Percentiles rank a stretch among this genome's conserved stretches.
These are phyloP conservation scores for Hyla sarda DNA, from an alignment of 2,113 vertebrate genomes.

Conservation along the genomic window DNA sequence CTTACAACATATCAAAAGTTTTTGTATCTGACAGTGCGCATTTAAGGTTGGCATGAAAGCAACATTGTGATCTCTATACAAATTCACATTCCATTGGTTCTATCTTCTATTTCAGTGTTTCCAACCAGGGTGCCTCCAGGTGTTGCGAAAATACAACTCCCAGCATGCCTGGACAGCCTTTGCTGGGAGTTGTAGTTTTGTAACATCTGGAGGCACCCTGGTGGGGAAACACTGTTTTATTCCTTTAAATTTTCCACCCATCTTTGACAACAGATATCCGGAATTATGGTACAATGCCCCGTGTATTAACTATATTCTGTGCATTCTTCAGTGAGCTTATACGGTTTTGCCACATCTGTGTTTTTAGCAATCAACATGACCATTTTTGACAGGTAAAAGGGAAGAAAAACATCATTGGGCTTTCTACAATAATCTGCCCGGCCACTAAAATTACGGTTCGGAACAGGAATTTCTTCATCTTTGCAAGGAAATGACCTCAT, in stretches of 20 bases:
- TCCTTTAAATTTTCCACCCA: not conserved
- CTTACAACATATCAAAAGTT: too few species aligned
- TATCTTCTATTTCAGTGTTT: too few species aligned
- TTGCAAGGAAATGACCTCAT: slow-evolving; percentile 48
- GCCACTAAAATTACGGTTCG: slow-evolving; percentile 7
- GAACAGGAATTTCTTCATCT: not conserved
- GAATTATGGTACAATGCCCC: not conserved
- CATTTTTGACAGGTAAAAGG: not conserved
- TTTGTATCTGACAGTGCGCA: too few species aligned
- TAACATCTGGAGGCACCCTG: too few species aligned
- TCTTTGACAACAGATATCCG: not conserved
- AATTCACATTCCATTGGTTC: not conserved
- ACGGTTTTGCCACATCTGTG: not conserved
- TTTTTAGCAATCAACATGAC: not conserved
- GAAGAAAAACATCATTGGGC: not conserved
- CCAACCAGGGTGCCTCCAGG: too few species aligned
- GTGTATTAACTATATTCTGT: not conserved
- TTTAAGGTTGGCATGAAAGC: too few species aligned
- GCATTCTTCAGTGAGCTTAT: not conserved
- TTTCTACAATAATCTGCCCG: not conserved
- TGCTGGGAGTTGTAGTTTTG: too few species aligned
- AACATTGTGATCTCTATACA: too few species aligned
- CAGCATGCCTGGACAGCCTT: too few species aligned
- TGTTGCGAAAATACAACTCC: too few species aligned
- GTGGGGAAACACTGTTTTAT: too few species aligned